These are phyloP conservation scores for Labia minor DNA, from an alignment of 2,888 invertebrate species.

Conservation along the genomic window DNA sequence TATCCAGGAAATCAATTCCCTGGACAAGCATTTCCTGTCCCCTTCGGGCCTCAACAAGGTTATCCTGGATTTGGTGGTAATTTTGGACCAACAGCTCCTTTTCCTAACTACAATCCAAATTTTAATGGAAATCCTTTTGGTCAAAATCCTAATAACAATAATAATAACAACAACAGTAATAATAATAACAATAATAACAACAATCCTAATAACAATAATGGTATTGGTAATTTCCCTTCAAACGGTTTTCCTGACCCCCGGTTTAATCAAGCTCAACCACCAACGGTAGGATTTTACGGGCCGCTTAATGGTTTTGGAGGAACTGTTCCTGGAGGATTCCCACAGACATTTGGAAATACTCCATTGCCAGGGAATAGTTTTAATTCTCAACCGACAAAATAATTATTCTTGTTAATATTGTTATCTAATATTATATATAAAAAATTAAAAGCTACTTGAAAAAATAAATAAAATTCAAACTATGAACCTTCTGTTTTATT, in stretches of 20 bases:
- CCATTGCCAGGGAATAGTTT: not conserved
- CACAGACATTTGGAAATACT: not conserved
- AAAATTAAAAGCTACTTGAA: not conserved
- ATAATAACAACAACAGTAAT: not conserved
- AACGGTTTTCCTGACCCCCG: not conserved
- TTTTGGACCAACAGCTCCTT: not conserved
- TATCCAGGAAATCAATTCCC: not conserved
- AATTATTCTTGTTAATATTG: not conserved
- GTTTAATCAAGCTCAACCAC: not conserved
- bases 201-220: not conserved
- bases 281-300: not conserved
- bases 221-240: not conserved
- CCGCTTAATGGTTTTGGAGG: not conserved
- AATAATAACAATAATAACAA: not conserved
- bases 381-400: not conserved
- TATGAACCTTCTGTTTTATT: too few relatives aligned
- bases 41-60: not conserved
- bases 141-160: not conserved
- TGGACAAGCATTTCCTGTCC: not conserved
- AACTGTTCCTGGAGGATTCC: not conserved
- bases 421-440: not conserved
- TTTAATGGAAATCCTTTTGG: not conserved
- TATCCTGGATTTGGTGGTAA: not conserved
- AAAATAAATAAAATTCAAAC: not conserved
- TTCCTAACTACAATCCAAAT: not conserved